phyloP scores from a whole-genome alignment of 1,140 invertebrate species.

The Brachionus angularis region DNA sequence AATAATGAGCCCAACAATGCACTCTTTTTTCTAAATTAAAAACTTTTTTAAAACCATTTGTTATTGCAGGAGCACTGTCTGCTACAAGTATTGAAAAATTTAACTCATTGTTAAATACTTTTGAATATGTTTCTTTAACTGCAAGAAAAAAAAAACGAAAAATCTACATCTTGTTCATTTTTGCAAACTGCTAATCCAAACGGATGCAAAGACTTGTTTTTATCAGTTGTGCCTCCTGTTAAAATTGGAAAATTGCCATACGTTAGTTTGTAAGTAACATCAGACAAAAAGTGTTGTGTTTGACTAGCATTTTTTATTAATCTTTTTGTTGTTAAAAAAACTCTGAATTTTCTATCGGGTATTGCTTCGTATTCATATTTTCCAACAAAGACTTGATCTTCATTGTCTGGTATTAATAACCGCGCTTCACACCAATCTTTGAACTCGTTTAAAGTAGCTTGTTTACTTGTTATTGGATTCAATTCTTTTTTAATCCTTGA shows the following conservation, averaged over 20 bases:
- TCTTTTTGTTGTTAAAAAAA: slow-evolving; percentile 3
- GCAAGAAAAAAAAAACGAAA: neutral
- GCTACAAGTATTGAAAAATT: neutral
- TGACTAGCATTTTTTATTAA: neutral
- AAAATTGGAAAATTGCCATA: neutral
- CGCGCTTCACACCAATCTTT: neutral
- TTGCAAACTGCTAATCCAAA: slow-evolving; percentile 11
- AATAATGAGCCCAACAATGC: slow-evolving; percentile 16
- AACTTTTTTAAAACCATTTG: neutral
- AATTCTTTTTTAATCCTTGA: neutral
- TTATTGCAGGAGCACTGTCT: neutral
- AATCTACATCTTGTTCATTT: slow-evolving; percentile 5
- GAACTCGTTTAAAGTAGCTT: neutral
- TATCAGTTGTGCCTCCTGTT: neutral
- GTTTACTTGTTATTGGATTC: neutral
- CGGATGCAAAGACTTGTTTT: slow-evolving; percentile 7
- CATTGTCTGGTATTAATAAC: neutral
- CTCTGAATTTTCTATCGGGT: neutral
- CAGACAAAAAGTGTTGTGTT: neutral
- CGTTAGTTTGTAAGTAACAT: neutral
- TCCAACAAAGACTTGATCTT: neutral
- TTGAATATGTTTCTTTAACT: neutral
- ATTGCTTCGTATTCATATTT: slow-evolving; percentile 1
- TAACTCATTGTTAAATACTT: neutral
- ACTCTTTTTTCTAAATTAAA: slow-evolving; percentile 18